Evolutionary conservation across 2,888 invertebrate species (phyloP).

Genomic region (Dryobotodes eremita): DNA sequence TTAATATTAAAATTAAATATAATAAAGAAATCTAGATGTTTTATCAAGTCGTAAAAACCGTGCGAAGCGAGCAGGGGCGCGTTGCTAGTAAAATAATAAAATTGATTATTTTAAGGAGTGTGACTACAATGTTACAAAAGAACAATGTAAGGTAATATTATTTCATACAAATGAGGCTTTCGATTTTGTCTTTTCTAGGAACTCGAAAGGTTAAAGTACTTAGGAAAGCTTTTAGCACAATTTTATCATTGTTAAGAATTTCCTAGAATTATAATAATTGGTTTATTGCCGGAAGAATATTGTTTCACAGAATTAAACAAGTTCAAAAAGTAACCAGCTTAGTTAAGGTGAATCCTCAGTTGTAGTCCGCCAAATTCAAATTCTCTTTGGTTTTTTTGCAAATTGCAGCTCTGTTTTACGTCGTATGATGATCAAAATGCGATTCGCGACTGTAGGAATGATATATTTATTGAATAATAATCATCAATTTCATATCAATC

Average conservation of each 20-base stretch:
- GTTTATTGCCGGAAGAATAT: not conserved
- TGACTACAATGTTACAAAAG: not conserved
- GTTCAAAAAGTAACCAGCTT: not conserved
- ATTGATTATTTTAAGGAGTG: not conserved
- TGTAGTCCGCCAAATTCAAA: no score
- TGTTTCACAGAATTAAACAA: not conserved
- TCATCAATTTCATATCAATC: no score
- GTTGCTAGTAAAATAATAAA: not conserved
- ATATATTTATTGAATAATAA: no score
- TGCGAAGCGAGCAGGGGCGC: not conserved
- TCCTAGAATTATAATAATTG: conserved; percentile 9
- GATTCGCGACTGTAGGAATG: no score
- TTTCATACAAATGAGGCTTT: not conserved
- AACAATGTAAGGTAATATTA: not conserved
- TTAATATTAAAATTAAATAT: not conserved
- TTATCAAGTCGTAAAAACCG: not conserved
- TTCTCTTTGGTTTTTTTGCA: no score
- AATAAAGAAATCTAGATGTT: not conserved
- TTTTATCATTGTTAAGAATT: not conserved
- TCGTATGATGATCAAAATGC: no score
- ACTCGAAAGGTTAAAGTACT: not conserved
- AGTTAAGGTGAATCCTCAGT: no score
- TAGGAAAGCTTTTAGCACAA: conserved; percentile 12
- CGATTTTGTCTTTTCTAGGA: not conserved
- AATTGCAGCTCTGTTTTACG: no score